Percentiles rank a stretch among this genome's conserved stretches.
Conservation (phyloP, 2,888 invertebrate genomes). For the Lasioglossum malachurum region DNA sequence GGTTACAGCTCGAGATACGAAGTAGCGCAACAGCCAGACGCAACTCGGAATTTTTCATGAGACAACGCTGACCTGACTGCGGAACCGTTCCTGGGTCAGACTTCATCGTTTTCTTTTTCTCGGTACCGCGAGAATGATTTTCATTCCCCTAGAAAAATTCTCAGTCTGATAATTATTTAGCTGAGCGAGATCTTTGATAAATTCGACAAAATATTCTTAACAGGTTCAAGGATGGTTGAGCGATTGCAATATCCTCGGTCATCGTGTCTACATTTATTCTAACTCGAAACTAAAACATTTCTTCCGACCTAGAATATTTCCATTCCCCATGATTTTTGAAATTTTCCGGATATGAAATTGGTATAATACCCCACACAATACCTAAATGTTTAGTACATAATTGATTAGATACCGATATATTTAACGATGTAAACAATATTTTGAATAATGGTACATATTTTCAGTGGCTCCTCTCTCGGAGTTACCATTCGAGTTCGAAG, state of each 20-base stretch:
- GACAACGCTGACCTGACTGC: neutral
- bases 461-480: no score
- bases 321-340: no score
- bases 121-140: neutral
- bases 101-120: neutral
- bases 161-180: neutral
- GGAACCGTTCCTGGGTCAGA: slow-evolving; percentile 1
- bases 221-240: neutral
- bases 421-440: no score
- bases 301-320: no score
- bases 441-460: no score
- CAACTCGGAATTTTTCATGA: slow-evolving; percentile 12
- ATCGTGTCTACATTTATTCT: no score
- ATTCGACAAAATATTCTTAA: neutral
- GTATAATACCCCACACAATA: no score
- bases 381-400: no score
- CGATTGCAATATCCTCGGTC: neutral
- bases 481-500: no score
- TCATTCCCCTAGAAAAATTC: neutral
- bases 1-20: neutral
- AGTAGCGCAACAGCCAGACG: slow-evolving; percentile 7
- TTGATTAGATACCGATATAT: no score
- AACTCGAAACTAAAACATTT: no score
- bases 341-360: no score
- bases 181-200: neutral